Evolutionary conservation across 1,140 invertebrate genomes (phyloP), one percentile per base, ranked within the genome.

Genomic region (Drosophila orosa): DNA sequence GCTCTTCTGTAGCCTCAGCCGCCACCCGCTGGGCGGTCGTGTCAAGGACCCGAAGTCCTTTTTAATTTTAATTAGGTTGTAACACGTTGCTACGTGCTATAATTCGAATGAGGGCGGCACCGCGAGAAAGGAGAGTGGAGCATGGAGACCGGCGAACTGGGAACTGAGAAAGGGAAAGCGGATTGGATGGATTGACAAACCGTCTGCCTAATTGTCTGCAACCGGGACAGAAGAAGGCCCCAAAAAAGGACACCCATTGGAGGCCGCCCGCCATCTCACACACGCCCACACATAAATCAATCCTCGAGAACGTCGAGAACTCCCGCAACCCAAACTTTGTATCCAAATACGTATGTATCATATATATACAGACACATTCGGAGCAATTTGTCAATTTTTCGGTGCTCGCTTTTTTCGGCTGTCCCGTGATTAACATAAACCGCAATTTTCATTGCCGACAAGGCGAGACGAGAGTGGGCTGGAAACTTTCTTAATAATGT

Each of bases 41-140:
- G 84, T 89, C 84, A 89, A 89, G 84, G 84, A 87, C 84, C 87
- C 73, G 71, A 58, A 73, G 71, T 76, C 66, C 78, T 71, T 75
- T 65, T 71, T 74, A 83, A 87, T 87, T 87, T 80, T 87, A 87
- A 87, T 87, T 87, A 89, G 84, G 84, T 84, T 89, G 84, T 83
- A 80, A 87, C 82, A 86, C 82, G 82, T 82, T 72, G 69, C 79
- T 79, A 89, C 84, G 84, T 87, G 84, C 80, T 67, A 65, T 84
- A 85, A 84, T 76, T 76, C 73, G 50, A 79, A 72, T 76, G 48
- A 59, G 39, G 61, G 55, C 29, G 45, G 24, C 12, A 7, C 22
- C 33, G 27, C 22, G 56, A 40, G 75, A 54, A 67, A 68, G 55
- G 54, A 27, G 58, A 77, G 66, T 52, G 39, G n/a, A 13, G 17